Evolutionary conservation across 35 echinoderm and acorn worm species (phyloP).

Genomic region (Heliocidaris tuberculata): DNA sequence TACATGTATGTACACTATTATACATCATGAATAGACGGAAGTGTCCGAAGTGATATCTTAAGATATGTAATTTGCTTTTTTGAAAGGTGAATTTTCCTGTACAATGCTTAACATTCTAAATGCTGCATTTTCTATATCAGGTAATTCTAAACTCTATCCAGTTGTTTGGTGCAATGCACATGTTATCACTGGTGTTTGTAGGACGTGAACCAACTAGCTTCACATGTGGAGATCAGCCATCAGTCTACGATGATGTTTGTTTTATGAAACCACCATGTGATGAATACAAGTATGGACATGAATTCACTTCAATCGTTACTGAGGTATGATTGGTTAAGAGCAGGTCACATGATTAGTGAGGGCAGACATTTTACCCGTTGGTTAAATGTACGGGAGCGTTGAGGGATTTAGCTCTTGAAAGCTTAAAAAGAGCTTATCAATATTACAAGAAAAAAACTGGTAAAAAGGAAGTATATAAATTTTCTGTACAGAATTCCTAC

Average conservation of each 20-base stretch:
- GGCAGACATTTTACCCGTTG: too few relatives aligned
- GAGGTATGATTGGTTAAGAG: conserved; percentile 43
- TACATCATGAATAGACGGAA: too few relatives aligned
- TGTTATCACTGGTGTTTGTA: conserved; percentile 59
- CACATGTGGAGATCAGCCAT: conserved; percentile 2
- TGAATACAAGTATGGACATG: conserved; percentile 52
- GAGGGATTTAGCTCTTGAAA: neutral
- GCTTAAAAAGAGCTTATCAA: neutral
- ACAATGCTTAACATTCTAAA: too few relatives aligned
- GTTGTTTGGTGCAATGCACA: conserved; percentile 33
- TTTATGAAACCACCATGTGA: conserved; percentile 43
- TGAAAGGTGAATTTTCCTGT: too few relatives aligned
- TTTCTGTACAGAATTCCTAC: neutral
- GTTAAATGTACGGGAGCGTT: too few relatives aligned
- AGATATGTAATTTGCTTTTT: too few relatives aligned
- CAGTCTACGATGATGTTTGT: neutral
- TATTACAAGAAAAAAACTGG: neutral
- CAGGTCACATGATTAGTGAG: neutral
- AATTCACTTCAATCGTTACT: conserved; percentile 68
- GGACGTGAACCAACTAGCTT: conserved; percentile 36
- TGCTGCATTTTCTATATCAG: neutral
- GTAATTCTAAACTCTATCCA: conserved; percentile 24
- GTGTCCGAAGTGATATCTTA: too few relatives aligned
- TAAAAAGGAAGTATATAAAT: neutral
- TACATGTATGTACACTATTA: too few relatives aligned